Conservation (phyloP, 2,888 invertebrate species). For the Drosophila anceps region DNA sequence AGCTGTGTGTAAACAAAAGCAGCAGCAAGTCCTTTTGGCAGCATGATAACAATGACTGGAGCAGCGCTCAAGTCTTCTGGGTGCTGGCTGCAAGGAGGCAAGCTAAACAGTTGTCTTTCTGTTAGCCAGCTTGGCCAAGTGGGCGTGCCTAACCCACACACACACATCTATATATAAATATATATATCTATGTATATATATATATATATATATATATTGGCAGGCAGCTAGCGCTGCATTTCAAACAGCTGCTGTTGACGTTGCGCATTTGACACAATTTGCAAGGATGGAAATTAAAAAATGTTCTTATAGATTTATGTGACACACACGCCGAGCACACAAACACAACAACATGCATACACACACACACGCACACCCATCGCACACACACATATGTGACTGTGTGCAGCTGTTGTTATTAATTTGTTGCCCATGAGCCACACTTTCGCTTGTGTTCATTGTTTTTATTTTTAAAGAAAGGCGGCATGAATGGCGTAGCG, state of each 20-base stretch:
- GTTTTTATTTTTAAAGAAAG: conserved; percentile 28
- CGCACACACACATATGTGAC: conserved; percentile 3
- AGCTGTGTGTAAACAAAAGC: conserved; percentile 68
- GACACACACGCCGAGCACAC: no score
- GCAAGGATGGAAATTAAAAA: conserved; percentile 64
- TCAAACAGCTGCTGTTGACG: conserved; percentile 60
- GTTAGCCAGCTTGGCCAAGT: conserved; percentile 1
- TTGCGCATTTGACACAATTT: conserved; percentile 63
- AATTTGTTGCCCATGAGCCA: conserved; percentile 34
- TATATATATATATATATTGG: conserved; percentile 1
- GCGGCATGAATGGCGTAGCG: conserved; percentile 52
- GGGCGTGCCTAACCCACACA: not conserved
- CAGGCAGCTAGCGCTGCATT: conserved; percentile 39
- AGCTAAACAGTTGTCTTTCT: conserved; percentile 39
- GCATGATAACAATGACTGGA: conserved; percentile 50
- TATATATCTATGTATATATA: not conserved
- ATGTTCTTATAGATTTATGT: conserved; percentile 62
- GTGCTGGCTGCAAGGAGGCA: conserved; percentile 25
- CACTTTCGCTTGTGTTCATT: conserved; percentile 24
- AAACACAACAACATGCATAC: not conserved
- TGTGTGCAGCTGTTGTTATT: conserved; percentile 14
- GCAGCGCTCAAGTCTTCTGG: conserved; percentile 16
- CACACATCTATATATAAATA: not conserved
- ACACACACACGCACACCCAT: not conserved
- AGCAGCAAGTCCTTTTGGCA: conserved; percentile 47